phyloP scores from a whole-genome alignment of 2,113 vertebrate genomes.

The Ptilorrhoa leucosticta region DNA sequence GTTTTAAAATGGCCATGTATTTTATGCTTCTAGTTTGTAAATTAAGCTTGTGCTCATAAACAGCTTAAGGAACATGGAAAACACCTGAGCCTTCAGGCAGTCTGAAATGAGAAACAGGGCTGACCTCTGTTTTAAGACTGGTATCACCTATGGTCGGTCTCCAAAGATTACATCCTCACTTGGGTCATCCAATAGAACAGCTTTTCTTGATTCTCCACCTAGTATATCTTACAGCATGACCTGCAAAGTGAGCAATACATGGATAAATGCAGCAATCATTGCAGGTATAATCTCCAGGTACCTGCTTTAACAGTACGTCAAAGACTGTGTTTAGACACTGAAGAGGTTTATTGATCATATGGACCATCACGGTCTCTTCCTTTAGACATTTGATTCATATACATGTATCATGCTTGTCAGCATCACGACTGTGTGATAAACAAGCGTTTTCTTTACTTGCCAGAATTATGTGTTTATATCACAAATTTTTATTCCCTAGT shows the following conservation, averaged over 20 bases:
- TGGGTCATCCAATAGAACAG: background rate
- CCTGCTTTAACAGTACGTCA: background rate
- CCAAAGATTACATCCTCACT: background rate
- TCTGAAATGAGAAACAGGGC: background rate
- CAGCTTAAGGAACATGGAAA: background rate
- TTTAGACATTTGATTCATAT: background rate
- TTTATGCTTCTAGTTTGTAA: background rate
- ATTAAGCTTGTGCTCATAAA: background rate
- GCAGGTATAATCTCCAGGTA: background rate
- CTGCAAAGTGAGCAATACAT: background rate
- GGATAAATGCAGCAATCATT: background rate
- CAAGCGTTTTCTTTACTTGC: background rate
- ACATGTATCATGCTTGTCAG: background rate
- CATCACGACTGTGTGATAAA: background rate
- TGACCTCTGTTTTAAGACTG: background rate
- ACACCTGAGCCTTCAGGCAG: background rate
- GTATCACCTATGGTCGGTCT: background rate
- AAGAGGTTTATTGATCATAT: background rate
- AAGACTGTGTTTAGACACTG: background rate
- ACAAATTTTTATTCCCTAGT: background rate
- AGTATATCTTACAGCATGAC: background rate
- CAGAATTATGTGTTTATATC: background rate
- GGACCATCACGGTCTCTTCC: background rate
- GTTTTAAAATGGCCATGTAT: background rate
- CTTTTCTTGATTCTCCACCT: background rate